Base-by-base conservation (phyloP, 2,888 invertebrate genomes). In the Gymnosoma rotundatum region DNA sequence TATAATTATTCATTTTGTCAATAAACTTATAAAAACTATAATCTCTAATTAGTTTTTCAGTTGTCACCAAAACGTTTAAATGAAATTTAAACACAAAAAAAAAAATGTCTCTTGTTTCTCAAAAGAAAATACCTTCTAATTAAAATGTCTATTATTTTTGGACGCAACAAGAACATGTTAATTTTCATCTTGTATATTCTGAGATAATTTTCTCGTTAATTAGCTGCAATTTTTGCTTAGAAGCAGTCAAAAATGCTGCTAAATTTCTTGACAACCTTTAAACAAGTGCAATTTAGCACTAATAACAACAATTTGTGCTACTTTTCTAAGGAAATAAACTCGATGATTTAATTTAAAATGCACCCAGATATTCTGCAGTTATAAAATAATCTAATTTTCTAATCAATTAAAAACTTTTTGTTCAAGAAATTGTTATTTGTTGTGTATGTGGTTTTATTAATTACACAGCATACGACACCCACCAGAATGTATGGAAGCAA, bases 111-210 rank as follows among this genome's bases (percentile, higher is more conserved):
- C 14, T 58, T 56, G 25, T 36, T 32, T 32, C 18, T 9, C 56
- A 18, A 42, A 48, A 45, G 32, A 56, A 69, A 63, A 36, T 70
- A 20, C n/a, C 20, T 74, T 79, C 72, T 83, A 83, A 83, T 83
- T 83, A 79, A 83, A 83, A 72, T 66, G 75, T 83, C 78, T 78
- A 45, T 75, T 61, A 60, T 52, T 14, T 78, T 74, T 74, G 69
- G 81, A 81, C 84, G 81, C 60, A 78, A 84, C 64, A 52, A 78
- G 78, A 80, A 36, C 83, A 82, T 58, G 56, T 70, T 52, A 42
- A 69, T 58, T 60, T 70, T 63, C 32, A 45, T 38, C 25, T 42
- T 50, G 58, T 50, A 25, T 54, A 16, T 73, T 50, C 8, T 45
- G 6, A 66, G 14, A 66, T 52, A 66, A 54, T 52, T 61, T 74